Evolutionary conservation across 2,113 vertebrate species (phyloP), one percentile per base, ranked within the genome.

Genomic region (Chrysochloris asiatica): DNA sequence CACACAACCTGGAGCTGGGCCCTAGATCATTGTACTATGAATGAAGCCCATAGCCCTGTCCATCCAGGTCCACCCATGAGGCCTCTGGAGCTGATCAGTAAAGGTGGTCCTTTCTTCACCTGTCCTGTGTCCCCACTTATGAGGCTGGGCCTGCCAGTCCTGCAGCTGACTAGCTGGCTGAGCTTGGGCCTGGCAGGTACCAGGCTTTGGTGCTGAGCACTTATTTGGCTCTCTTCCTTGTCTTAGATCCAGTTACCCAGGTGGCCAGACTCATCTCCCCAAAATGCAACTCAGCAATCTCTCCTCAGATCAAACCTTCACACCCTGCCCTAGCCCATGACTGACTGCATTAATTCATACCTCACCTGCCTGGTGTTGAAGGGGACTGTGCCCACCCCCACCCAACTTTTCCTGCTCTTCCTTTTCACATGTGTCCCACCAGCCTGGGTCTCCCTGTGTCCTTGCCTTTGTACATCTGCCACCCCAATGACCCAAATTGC

Each of bases 61-160:
- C n/a, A 2, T 30, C 17, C n/a, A 2, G 8, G 9, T 38, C 36
- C 28, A 69, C 63, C 26, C 36, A 0, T 0, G 0, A 22, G 9
- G 30, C 43, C 59, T 12, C 33, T 11, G 33, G 30, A 36, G 85
- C 82, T 1, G 4, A 81, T 30, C 0, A 0, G 80, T 4, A 7
- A 4, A 11, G 6, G 16, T 41, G 45, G 16, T 24, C 73, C 73
- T 30, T 50, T 89, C 8, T 19, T 3, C 1, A 0, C 72, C 24
- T 3, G 1, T 8, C 36, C 69, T 28, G 10, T 0, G 0, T 81
- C 17, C 41, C 26, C 13, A 0, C 45, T 13, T n/a, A 48, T 0
- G 0, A 22, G 50, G 12, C 48, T 5, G 38, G 19, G 36, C 36
- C 28, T 2, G 1, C 8, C 30, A 8, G 26, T 30, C 45, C 28